Evolutionary conservation across 1,140 invertebrate genomes (phyloP).

Genomic region (Melitaea cinxia): DNA sequence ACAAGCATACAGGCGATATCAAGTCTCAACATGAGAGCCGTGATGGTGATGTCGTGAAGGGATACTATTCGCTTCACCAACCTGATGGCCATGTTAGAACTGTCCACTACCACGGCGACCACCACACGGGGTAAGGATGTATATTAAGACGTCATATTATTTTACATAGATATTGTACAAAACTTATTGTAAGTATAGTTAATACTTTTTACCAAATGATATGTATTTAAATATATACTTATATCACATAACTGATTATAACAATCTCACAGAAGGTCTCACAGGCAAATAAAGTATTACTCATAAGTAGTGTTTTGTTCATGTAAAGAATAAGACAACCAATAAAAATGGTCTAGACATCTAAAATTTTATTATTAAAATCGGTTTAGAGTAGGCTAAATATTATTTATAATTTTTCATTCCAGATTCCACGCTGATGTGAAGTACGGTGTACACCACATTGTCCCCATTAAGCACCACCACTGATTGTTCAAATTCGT

Average conservation of each 20-base stretch:
- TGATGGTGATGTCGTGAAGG: constrained; percentile 81
- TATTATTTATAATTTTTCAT: background rate
- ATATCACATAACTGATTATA: too few species aligned
- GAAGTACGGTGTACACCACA: constrained; percentile 40
- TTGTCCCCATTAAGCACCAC: constrained; percentile 55
- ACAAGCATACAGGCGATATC: constrained; percentile 73
- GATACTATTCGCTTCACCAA: constrained; percentile 79
- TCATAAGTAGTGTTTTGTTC: too few species aligned
- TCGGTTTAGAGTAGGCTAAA: too few species aligned
- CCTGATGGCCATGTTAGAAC: constrained; percentile 78
- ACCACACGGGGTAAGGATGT: constrained; percentile 15
- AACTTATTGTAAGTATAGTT: background rate
- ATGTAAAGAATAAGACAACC: too few species aligned
- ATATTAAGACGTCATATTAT: background rate
- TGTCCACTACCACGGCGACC: constrained; percentile 74
- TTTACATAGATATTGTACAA: background rate
- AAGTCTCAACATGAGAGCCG: too few species aligned
- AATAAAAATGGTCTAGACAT: too few species aligned
- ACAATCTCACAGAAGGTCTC: too few species aligned
- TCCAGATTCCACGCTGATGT: constrained; percentile 46
- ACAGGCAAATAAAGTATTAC: too few species aligned
- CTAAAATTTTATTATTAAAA: too few species aligned
- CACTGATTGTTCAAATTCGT: background rate
- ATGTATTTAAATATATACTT: too few species aligned
- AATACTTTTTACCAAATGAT: too few species aligned